Base-by-base conservation (phyloP, 1,140 invertebrate species). In the Euschistus heros region DNA sequence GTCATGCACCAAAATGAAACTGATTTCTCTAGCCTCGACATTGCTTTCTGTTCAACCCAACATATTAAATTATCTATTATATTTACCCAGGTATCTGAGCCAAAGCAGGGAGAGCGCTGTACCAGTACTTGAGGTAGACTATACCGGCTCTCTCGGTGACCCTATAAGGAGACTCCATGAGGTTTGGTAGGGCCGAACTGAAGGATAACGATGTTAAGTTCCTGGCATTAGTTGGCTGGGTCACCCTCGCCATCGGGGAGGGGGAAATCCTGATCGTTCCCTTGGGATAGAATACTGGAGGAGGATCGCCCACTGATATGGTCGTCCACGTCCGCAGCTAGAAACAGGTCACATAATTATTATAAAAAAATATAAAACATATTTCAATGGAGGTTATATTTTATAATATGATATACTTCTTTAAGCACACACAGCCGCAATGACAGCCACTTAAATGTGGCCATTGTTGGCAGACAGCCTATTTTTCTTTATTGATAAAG, bases 81-180 rank as follows among this genome's bases (percentile, higher is more conserved):
- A 37, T 1, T 68, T 57, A 64, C 62, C 42, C 62, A 10, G 44
- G 46, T 37, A 20, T 50, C 33, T 67, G 64, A 57, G 27, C 42
- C 15, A 50, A 15, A 61, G 64, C 27, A 37, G 63, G 22, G n/a
- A n/a, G n/a, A n/a, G n/a, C n/a, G 22, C 30, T 44, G 44, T 26
- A 22, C 3, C 72, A 71, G 70, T 83, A 74, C 2, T 72, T 69
- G 0, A 85, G 79, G 69, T 78, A 84, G 20, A 85, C 68, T 61
- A 85, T 85, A 0, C 83, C 83, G 37, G 75, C 78, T 0, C 57
- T 72, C 7, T 68, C 55, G 0, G 82, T 84, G 14, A 85, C 75
- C 42, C 76, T 76, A 69, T 84, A 83, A 7, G 78, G 65, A n/a
- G 52, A 59, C 26, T 59, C 22, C 30, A 52, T n/a, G 27, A 61